These are phyloP conservation scores for Caenorhabditis sp. DNA, from an alignment of 2,888 invertebrate species.

Conservation along the genomic window DNA sequence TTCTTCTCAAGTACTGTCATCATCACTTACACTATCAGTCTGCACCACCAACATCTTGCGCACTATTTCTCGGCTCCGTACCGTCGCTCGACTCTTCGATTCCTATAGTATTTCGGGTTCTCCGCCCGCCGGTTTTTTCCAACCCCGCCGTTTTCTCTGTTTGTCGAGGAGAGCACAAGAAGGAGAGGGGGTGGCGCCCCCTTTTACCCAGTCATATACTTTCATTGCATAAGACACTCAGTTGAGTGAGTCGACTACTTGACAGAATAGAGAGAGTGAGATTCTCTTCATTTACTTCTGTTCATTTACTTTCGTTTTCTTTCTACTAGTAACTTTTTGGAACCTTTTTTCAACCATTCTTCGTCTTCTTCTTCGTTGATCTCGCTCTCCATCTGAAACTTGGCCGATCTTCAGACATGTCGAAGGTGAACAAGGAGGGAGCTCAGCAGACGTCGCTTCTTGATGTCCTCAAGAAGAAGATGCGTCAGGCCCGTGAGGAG, in stretches of 20 bases:
- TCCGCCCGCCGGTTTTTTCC: slow-evolving; percentile 43
- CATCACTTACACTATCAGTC: slow-evolving; percentile 34
- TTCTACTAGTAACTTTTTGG: neutral
- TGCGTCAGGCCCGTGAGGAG: slow-evolving; percentile 98
- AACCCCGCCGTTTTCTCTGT: slow-evolving; percentile 29
- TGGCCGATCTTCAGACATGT: slow-evolving; percentile 70
- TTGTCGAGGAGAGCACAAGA: slow-evolving; percentile 39
- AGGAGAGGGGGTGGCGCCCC: slow-evolving; percentile 38
- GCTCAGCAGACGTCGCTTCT: slow-evolving; percentile 87
- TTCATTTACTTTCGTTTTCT: slow-evolving; percentile 8
- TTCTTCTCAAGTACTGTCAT: slow-evolving; percentile 50
- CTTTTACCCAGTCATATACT: slow-evolving; percentile 57
- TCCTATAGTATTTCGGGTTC: slow-evolving; percentile 10
- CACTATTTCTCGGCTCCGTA: slow-evolving; percentile 39
- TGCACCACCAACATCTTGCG: slow-evolving; percentile 20
- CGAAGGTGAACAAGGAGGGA: slow-evolving; percentile 82
- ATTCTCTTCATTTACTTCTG: slow-evolving; percentile 5
- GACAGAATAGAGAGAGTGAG: slow-evolving; percentile 1
- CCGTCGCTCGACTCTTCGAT: slow-evolving; percentile 31
- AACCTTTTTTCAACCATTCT: neutral
- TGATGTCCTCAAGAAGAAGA: slow-evolving; percentile 99
- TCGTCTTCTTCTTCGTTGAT: neutral
- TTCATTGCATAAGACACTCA: slow-evolving; percentile 52
- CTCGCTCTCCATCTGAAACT: neutral
- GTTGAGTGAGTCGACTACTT: slow-evolving; percentile 36